Evolutionary conservation across 2,113 vertebrate species (phyloP).

Genomic region (Phycodurus eques): DNA sequence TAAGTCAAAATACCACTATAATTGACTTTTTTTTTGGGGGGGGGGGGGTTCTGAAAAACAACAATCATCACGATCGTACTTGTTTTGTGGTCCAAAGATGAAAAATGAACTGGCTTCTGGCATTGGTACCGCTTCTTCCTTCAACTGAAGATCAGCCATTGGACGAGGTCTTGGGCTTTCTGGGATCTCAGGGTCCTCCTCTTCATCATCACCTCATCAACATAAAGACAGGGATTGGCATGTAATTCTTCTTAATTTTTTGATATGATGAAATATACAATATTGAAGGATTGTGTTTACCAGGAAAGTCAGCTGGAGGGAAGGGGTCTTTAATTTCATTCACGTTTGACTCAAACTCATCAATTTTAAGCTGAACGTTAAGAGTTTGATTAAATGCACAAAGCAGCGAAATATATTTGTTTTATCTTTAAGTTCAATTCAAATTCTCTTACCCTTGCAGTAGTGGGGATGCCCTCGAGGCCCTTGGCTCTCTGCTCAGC

Average conservation of each 20-base stretch:
- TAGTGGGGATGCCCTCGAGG: slow-evolving; percentile 88
- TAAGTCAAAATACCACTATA: no score
- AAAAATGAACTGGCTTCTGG: slow-evolving; percentile 95
- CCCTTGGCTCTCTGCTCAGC: slow-evolving; percentile 86
- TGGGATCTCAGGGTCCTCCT: slow-evolving; percentile 93
- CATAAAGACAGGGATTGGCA: not conserved
- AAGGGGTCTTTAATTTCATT: slow-evolving; percentile 98
- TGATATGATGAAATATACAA: not conserved
- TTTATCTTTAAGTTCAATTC: not conserved
- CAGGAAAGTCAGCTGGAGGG: slow-evolving; percentile 95
- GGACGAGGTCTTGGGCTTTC: slow-evolving; percentile 90
- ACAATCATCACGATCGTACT: slow-evolving; percentile 67
- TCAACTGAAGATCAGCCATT: slow-evolving; percentile 92
- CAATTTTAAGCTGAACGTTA: slow-evolving; percentile 85
- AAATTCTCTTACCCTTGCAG: slow-evolving; percentile 80
- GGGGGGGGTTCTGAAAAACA: not conserved
- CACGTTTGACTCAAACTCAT: slow-evolving; percentile 97
- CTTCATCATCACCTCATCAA: slow-evolving; percentile 87
- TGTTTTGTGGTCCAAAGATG: slow-evolving; percentile 95
- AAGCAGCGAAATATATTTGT: not conserved
- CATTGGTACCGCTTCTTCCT: slow-evolving; percentile 94
- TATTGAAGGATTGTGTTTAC: slow-evolving; percentile 61
- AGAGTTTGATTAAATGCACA: not conserved
- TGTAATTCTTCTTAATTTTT: not conserved
- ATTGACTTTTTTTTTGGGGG: not conserved